Conservation (phyloP, 92 coral and sea anemone species). For the Blastomussa wellsi region DNA sequence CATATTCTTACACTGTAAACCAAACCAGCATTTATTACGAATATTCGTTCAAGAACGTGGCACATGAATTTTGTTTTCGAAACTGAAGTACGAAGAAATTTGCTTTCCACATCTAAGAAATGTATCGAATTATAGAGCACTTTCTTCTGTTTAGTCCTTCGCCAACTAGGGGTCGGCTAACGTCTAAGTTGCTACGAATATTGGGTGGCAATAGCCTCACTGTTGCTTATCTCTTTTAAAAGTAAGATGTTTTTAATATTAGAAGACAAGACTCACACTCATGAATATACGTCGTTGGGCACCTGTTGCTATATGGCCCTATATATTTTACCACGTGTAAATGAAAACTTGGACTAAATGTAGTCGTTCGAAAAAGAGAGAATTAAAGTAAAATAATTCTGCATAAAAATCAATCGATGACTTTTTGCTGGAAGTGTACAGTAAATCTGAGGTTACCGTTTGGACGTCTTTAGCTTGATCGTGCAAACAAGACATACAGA, state of each 20-base stretch:
- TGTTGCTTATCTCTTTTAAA: neutral
- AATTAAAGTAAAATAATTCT: neutral
- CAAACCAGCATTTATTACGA: neutral
- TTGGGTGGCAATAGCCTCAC: neutral
- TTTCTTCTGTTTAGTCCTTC: neutral
- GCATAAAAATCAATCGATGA: neutral
- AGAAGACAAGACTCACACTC: neutral
- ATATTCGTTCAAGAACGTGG: neutral
- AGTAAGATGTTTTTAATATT: neutral
- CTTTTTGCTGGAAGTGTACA: neutral
- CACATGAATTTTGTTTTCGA: neutral
- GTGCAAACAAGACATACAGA: neutral
- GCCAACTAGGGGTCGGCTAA: no score
- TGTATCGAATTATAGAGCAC: neutral
- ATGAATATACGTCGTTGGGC: neutral
- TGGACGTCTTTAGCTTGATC: neutral
- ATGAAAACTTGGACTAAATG: neutral
- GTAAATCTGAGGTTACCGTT: neutral
- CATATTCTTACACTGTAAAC: neutral
- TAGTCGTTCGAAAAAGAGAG: neutral
- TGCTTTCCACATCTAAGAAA: neutral
- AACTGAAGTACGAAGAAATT: constrained; percentile 2
- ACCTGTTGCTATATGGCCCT: neutral
- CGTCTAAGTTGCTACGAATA: neutral
- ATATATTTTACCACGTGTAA: neutral